A percentile compares a stretch with the other conserved stretches of the same genome.
phyloP scores from a whole-genome alignment of 2,888 invertebrate species.

The Sepioteuthis lessoniana region DNA sequence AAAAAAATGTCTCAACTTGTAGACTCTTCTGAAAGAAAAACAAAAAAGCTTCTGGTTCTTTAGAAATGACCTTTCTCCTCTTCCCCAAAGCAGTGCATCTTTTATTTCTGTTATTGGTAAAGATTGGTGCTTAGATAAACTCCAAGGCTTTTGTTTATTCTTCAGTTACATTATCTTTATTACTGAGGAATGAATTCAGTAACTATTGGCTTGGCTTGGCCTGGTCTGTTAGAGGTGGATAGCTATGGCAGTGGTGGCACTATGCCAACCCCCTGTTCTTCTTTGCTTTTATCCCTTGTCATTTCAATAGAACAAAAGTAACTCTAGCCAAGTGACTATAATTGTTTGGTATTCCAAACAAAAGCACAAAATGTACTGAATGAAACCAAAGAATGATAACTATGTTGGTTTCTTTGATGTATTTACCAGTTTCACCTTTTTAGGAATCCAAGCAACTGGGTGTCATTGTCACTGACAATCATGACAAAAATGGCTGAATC shows the following conservation, averaged over 20 bases:
- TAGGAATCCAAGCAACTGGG: neutral
- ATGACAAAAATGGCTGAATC: neutral
- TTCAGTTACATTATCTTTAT: neutral
- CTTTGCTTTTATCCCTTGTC: neutral
- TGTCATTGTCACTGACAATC: neutral
- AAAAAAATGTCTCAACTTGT: neutral
- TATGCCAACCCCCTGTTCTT: neutral
- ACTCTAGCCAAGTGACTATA: constrained; percentile 6
- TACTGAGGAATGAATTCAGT: neutral
- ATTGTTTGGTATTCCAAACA: neutral
- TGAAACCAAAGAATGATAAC: neutral
- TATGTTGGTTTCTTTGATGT: neutral
- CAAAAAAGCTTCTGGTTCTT: neutral
- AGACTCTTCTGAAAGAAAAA: neutral
- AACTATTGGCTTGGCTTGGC: neutral
- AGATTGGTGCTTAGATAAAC: constrained; percentile 12
- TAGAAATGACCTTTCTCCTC: neutral
- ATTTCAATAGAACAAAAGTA: neutral
- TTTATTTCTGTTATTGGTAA: neutral
- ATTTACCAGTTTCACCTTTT: neutral
- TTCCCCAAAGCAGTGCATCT: neutral
- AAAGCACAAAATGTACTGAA: neutral
- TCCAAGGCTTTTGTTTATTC: neutral
- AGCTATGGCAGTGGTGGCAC: too few species aligned
- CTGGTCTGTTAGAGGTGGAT: too few species aligned